Base-by-base conservation (phyloP, 2,113 vertebrate genomes). In the Atlantisia rogersi region DNA sequence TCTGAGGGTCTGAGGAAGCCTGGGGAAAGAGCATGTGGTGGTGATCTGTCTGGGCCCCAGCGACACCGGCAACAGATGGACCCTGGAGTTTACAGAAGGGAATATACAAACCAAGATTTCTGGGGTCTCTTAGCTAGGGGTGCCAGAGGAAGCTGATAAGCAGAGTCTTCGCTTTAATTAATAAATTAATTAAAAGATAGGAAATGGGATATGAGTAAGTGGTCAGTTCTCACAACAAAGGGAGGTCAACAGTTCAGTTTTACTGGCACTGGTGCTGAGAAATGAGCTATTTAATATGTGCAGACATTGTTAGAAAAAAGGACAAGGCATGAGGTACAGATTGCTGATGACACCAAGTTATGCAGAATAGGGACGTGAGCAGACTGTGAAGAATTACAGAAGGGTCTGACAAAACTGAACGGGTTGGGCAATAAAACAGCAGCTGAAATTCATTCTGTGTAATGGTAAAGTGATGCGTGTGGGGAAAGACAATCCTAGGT, bases 1-100 rank as follows among this genome's bases (percentile, higher is more conserved):
- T 48, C 52, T 53, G 50, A 94, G 73, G 37, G 16, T 53, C 63
- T 70, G 88, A 93, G 85, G 92, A 96, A 94, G 42, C 69, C 42
- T 28, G 69, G 26, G 58, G 81, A 88, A 84, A 82, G 56, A 42
- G 19, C 2, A 0, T 56, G 86, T 10, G 1, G 40, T 10, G 28
- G 19, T 70, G 73, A 63, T 53, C 60, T 88, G n/a, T 69, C 44
- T 24, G 26, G 39, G 42, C 81, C 74, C 40, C 46, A 12, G 59
- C 4, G 68, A 67, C 25, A 58, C 22, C 3, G 3, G 50, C 1
- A 3, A 86, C 39, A 81, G 71, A 81, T 8, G 63, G 59, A 80
- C 48, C 15, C 39, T 24, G 58, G 22, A 84, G 15, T 24, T 52
- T 32, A 31, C 1, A 1, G 63, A 94, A 82, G 29, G 50, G 42